Conservation (phyloP, 2,113 vertebrate genomes). For the Romanogobio albipinnatus region DNA sequence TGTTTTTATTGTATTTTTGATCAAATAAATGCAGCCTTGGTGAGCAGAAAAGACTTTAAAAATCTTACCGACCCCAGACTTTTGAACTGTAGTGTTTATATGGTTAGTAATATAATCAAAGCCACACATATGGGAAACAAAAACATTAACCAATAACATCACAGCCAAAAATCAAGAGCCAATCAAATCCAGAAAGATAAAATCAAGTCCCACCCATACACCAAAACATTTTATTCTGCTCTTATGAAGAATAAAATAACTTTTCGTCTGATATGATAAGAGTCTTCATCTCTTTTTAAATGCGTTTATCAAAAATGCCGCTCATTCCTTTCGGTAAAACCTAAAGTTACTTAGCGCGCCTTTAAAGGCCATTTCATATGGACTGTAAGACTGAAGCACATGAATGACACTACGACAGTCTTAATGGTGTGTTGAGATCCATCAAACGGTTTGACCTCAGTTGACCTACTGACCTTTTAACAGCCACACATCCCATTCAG, state of each 20-base stretch:
- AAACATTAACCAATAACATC: too few relatives aligned
- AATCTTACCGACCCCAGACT: too few relatives aligned
- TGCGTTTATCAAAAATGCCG: background rate
- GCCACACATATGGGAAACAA: too few relatives aligned
- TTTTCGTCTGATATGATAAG: background rate
- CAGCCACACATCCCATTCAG: conserved; percentile 72
- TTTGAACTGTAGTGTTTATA: too few relatives aligned
- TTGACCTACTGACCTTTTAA: conserved; percentile 71
- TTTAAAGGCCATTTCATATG: background rate
- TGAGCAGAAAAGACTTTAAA: too few relatives aligned
- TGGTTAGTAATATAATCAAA: too few relatives aligned
- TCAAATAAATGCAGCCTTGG: too few relatives aligned
- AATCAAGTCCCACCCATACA: background rate
- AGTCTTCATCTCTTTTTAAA: background rate
- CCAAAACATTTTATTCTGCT: background rate
- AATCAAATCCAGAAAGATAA: background rate
- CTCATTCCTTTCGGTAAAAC: background rate
- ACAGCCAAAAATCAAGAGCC: background rate
- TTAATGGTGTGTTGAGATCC: conserved; percentile 32
- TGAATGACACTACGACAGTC: conserved; percentile 13
- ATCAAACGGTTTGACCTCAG: conserved; percentile 70
- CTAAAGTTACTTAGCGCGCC: background rate
- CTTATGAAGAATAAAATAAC: too few relatives aligned
- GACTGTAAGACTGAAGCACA: background rate
- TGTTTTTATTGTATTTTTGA: too few relatives aligned